Conservation (phyloP, 2,113 vertebrate species). For the Dicaeum eximium region DNA sequence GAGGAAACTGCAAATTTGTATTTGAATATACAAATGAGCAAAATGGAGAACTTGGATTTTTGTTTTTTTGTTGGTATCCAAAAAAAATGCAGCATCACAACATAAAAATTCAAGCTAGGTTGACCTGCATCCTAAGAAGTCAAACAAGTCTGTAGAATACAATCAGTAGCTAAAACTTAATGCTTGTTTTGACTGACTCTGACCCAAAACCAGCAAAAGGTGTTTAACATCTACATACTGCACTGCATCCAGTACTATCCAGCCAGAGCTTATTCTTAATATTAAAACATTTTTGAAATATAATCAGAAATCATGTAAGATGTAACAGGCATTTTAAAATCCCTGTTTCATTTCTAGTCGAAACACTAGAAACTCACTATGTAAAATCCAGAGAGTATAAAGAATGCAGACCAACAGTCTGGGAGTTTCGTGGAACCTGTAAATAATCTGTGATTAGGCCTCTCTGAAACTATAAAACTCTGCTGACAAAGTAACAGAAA, state of each 20-base stretch:
- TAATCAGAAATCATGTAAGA: neutral
- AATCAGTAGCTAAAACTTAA: neutral
- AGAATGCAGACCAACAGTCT: neutral
- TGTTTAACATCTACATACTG: neutral
- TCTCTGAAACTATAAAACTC: neutral
- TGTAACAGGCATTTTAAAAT: neutral
- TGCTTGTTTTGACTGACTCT: neutral
- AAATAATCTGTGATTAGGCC: neutral
- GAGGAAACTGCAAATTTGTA: neutral
- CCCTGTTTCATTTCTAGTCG: neutral
- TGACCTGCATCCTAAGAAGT: neutral
- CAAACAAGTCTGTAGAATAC: neutral
- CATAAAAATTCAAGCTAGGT: neutral
- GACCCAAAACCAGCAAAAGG: neutral
- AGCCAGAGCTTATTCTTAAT: neutral
- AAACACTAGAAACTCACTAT: neutral
- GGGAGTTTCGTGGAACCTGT: neutral
- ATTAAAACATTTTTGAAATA: neutral
- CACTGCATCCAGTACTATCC: neutral
- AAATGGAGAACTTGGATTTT: neutral
- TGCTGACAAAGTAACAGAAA: neutral
- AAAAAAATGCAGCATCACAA: neutral
- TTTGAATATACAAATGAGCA: neutral
- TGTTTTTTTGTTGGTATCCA: neutral
- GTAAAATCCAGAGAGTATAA: neutral